Percentiles rank a stretch among this genome's conserved stretches.
These are phyloP conservation scores for Bimastos eiseni DNA, from an alignment of 2,888 invertebrate genomes.

Conservation along the genomic window DNA sequence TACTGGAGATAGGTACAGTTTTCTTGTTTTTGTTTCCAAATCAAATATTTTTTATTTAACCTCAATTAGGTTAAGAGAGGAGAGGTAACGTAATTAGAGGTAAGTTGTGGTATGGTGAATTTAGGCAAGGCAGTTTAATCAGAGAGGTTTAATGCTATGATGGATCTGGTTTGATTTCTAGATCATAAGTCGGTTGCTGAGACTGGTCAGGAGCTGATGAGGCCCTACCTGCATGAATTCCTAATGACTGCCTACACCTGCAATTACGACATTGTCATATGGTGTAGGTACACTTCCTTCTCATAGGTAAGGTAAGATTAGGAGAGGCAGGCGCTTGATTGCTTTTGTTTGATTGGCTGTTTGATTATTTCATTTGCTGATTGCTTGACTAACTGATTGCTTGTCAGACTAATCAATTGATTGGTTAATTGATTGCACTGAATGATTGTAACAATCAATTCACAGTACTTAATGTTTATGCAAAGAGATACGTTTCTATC, in stretches of 20 bases:
- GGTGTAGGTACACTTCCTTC: conserved; percentile 69
- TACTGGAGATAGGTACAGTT: too few species aligned
- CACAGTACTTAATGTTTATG: too few species aligned
- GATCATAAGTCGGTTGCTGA: conserved; percentile 90
- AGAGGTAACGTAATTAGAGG: too few species aligned
- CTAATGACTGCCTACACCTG: conserved; percentile 67
- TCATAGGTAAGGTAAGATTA: background rate
- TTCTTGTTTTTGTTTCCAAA: too few species aligned
- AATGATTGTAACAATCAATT: background rate
- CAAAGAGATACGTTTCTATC: background rate
- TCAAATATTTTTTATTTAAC: too few species aligned
- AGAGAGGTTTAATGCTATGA: background rate
- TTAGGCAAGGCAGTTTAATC: background rate
- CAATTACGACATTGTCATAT: conserved; percentile 93
- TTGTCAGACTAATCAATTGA: background rate
- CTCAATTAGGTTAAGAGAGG: too few species aligned
- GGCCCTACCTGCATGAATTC: conserved; percentile 93
- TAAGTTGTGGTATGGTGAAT: too few species aligned
- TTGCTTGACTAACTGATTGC: background rate
- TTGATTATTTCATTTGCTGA: too few species aligned
- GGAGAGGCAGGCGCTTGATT: too few species aligned
- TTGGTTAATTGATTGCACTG: background rate
- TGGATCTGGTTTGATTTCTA: conserved; percentile 43
- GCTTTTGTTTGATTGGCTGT: background rate
- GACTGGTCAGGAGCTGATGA: conserved; percentile 83